phyloP scores from a whole-genome alignment of 53 echinoderm and acorn worm genomes.

The Paelopatides confundens region DNA sequence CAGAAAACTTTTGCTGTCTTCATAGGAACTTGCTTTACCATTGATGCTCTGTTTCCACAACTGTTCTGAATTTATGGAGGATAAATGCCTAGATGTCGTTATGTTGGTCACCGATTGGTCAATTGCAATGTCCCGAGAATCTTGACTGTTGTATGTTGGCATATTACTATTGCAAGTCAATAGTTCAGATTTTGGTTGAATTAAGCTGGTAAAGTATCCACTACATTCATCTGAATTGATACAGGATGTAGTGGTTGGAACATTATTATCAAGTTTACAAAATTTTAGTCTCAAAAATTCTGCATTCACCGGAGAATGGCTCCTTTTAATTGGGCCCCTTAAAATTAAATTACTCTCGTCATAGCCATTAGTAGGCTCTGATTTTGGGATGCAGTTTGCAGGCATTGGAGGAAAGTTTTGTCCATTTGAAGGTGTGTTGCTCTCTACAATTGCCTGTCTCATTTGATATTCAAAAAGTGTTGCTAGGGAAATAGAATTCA shows the following conservation, averaged over 20 bases:
- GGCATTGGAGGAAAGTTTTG: constrained; percentile 22
- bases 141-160: background rate
- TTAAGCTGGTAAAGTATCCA: background rate
- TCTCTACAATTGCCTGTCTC: constrained; percentile 44
- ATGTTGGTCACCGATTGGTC: background rate
- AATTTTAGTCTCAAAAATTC: background rate
- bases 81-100: background rate
- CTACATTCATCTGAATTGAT: background rate
- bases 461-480: constrained; percentile 47
- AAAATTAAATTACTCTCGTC: background rate
- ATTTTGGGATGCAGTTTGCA: constrained; percentile 20
- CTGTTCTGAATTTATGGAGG: constrained; percentile 9
- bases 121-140: background rate
- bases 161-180: background rate
- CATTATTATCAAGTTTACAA: constrained; percentile 9
- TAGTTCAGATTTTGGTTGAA: constrained; percentile 6
- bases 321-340: background rate
- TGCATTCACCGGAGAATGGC: background rate
- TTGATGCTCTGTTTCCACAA: background rate
- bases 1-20: background rate
- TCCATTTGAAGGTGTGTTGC: constrained; percentile 17
- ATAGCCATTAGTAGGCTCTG: constrained; percentile 26
- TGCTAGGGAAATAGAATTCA: constrained; percentile 14
- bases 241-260: background rate
- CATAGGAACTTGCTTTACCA: background rate